A percentile compares a stretch with the other conserved stretches of the same genome.
These are phyloP conservation scores for Brachyrhaphis roseni DNA, from an alignment of 2,797 vertebrate species.

Conservation along the genomic window DNA sequence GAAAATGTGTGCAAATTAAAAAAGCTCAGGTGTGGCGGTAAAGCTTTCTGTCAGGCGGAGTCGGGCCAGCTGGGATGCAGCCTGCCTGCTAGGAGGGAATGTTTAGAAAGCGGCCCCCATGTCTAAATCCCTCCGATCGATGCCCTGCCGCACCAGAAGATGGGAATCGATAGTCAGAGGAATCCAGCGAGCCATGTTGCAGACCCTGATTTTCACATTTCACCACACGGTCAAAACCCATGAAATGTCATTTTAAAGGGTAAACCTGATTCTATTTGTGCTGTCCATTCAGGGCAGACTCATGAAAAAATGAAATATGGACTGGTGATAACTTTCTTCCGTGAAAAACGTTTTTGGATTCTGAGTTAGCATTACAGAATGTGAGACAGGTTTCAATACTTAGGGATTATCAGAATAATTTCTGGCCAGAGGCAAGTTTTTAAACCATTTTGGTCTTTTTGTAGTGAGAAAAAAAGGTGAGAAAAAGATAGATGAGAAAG, in stretches of 20 bases:
- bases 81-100: constrained; percentile 32
- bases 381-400: background rate
- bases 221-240: constrained; percentile 73
- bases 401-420: constrained; percentile 3
- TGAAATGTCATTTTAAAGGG: constrained; percentile 76
- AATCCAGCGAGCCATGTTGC: constrained; percentile 76
- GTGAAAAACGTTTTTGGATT: background rate
- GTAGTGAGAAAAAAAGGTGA: background rate
- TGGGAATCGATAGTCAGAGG: constrained; percentile 82
- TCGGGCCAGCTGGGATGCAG: constrained; percentile 45
- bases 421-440: background rate
- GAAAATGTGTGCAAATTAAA: constrained; percentile 14
- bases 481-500: background rate
- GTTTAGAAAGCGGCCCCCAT: constrained; percentile 60
- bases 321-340: background rate
- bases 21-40: constrained; percentile 39
- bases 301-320: constrained; percentile 6
- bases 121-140: constrained; percentile 82
- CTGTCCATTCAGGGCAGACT: constrained; percentile 24
- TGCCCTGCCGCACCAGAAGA: constrained; percentile 70
- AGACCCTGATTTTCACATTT: constrained; percentile 76
- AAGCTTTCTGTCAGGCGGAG: constrained; percentile 34
- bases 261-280: constrained; percentile 32
- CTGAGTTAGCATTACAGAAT: background rate
- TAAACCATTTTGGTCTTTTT: background rate